Evolutionary conservation across 2,888 invertebrate genomes (phyloP).

Genomic region (Teleiodes luculella): DNA sequence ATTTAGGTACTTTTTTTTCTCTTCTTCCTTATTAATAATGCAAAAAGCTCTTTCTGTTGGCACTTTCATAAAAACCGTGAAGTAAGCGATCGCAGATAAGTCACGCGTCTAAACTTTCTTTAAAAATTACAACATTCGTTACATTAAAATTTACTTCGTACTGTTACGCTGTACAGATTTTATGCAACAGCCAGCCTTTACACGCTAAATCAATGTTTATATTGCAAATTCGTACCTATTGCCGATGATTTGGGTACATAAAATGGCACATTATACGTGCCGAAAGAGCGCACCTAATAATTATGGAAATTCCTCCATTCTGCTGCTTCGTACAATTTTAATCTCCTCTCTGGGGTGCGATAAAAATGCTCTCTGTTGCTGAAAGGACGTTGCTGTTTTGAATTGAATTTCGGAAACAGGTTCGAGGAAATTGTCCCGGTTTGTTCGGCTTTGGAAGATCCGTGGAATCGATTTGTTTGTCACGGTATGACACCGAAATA

Average conservation of each 20-base stretch:
- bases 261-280: not conserved
- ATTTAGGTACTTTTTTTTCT: too few relatives aligned
- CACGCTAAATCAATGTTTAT: not conserved
- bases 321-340: conserved; percentile 10
- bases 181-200: not conserved
- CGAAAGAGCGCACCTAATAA: conserved; percentile 4
- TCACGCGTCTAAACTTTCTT: not conserved
- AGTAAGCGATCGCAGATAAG: not conserved
- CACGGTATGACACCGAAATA: not conserved
- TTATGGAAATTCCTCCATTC: conserved; percentile 12
- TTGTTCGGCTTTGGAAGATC: not conserved
- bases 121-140: not conserved
- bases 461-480: not conserved
- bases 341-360: conserved; percentile 1
- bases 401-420: conserved; percentile 7
- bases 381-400: conserved; percentile 3
- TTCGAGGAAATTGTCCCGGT: conserved; percentile 2
- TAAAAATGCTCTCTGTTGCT: conserved; percentile 1
- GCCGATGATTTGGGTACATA: not conserved
- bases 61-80: not conserved
- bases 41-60: not conserved
- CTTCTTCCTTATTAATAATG: not conserved
- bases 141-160: not conserved
- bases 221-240: conserved; percentile 2
- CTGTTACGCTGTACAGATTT: not conserved